Evolutionary conservation across 2,113 vertebrate species (phyloP).

Genomic region (Rhodinocichla rosea): DNA sequence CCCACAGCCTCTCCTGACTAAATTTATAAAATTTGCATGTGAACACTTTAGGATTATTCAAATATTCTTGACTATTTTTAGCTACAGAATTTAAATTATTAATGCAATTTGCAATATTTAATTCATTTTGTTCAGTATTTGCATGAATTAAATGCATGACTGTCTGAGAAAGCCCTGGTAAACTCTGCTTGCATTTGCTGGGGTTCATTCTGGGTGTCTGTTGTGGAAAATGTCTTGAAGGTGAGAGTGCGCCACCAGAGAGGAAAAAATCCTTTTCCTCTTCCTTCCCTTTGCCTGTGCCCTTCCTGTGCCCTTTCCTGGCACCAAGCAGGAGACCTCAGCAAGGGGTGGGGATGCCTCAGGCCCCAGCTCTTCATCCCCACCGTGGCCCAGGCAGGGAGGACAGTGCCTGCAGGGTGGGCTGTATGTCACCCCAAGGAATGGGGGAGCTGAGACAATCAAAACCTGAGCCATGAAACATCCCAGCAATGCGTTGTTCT

Average conservation of each 20-base stretch:
- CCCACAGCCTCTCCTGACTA: background rate
- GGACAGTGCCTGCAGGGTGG: fast-evolving
- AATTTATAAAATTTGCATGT: conserved; percentile 6
- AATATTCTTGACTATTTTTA: conserved; percentile 43
- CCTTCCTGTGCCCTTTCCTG: background rate
- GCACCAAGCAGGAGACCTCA: background rate
- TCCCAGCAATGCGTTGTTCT: background rate
- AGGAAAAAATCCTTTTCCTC: background rate
- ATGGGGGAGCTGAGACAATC: background rate
- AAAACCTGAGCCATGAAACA: background rate
- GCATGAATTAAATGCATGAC: conserved; percentile 5
- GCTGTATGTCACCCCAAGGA: background rate
- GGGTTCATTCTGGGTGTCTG: background rate
- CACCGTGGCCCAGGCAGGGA: background rate
- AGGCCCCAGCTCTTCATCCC: fast-evolving
- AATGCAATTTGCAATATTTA: conserved; percentile 41
- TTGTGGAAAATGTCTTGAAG: background rate
- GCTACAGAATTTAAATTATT: conserved; percentile 27
- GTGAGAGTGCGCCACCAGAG: background rate
- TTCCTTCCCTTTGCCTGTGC: fast-evolving
- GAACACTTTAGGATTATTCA: background rate
- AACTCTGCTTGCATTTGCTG: background rate
- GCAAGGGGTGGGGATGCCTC: fast-evolving
- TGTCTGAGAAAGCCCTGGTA: background rate
- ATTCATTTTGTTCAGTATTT: conserved; percentile 29